Percentiles rank a stretch among this genome's conserved stretches.
Evolutionary conservation across 2,797 vertebrate genomes (phyloP).

Genomic region (Philypnodon macrostomus): DNA sequence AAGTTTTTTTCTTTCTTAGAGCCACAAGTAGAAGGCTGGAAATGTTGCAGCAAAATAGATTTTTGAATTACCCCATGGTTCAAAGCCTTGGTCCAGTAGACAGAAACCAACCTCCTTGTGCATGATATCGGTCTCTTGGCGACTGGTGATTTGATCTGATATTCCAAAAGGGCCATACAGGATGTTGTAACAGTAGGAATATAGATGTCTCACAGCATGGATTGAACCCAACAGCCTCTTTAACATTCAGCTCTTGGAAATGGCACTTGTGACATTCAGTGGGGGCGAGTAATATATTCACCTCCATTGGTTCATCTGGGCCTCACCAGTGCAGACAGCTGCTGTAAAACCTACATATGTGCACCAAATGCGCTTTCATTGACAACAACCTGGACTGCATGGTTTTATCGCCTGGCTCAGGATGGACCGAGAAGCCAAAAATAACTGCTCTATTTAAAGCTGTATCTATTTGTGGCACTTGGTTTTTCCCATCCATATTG

Average conservation of each 20-base stretch:
- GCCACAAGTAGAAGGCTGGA: too few species aligned
- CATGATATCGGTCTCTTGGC: constrained; percentile 20
- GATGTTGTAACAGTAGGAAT: constrained; percentile 39
- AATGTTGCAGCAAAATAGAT: too few species aligned
- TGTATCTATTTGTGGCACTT: constrained; percentile 14
- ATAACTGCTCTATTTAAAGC: constrained; percentile 41
- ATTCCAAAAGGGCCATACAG: constrained; percentile 24
- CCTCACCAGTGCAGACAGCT: constrained; percentile 56
- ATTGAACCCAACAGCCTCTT: constrained; percentile 49
- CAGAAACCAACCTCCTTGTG: constrained; percentile 1
- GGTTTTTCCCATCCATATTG: constrained; percentile 16
- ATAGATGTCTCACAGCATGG: constrained; percentile 39
- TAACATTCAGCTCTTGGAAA: constrained; percentile 67
- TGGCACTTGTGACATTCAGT: constrained; percentile 68
- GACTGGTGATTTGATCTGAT: constrained; percentile 30
- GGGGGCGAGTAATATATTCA: constrained; percentile 64
- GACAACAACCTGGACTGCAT: constrained; percentile 48
- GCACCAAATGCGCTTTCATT: constrained; percentile 43
- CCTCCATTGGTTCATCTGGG: constrained; percentile 53
- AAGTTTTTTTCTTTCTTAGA: too few species aligned
- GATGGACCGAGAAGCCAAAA: constrained; percentile 30
- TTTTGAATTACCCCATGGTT: too few species aligned
- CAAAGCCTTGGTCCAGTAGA: not conserved
- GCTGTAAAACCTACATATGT: constrained; percentile 46
- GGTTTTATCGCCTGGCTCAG: constrained; percentile 42